Percentiles rank a stretch among this genome's conserved stretches.
phyloP scores from a whole-genome alignment of 2,113 vertebrate genomes.

The Geococcyx californianus region DNA sequence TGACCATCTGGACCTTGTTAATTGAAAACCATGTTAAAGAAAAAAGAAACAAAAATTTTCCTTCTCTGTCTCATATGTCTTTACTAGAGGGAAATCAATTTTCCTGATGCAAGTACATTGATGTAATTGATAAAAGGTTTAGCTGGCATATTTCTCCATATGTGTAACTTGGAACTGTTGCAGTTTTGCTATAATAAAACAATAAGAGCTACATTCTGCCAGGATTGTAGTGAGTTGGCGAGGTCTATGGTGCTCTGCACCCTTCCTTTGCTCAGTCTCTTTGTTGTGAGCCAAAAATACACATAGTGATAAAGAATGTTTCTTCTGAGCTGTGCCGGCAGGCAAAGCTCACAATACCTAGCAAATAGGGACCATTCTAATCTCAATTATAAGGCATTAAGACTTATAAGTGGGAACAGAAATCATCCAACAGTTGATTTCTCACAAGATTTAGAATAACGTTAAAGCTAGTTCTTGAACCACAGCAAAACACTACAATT shows the following conservation, averaged over 20 bases:
- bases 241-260: not conserved
- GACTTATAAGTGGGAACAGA: not conserved
- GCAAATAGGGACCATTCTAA: not conserved
- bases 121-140: conserved; percentile 67
- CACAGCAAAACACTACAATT: no score
- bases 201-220: conserved; percentile 43
- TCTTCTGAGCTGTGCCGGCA: not conserved
- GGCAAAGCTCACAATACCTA: not conserved
- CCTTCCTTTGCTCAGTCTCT: not conserved
- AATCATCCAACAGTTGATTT: not conserved
- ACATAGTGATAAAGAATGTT: not conserved
- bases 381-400: not conserved
- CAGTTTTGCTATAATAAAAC: conserved; percentile 9
- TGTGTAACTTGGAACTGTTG: conserved; percentile 54
- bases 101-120: conserved; percentile 53
- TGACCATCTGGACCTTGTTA: conserved; percentile 68
- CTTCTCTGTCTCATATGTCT: conserved; percentile 47
- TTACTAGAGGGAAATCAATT: conserved; percentile 65
- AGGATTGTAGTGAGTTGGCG: not conserved
- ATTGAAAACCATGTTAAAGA: conserved; percentile 70
- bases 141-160: conserved; percentile 48
- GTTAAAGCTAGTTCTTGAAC: not conserved
- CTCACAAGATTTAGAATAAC: not conserved
- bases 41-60: conserved; percentile 62
- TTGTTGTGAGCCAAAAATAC: not conserved